These are phyloP conservation scores for Martes martes DNA, from an alignment of 2,113 vertebrate genomes.

Conservation along the genomic window DNA sequence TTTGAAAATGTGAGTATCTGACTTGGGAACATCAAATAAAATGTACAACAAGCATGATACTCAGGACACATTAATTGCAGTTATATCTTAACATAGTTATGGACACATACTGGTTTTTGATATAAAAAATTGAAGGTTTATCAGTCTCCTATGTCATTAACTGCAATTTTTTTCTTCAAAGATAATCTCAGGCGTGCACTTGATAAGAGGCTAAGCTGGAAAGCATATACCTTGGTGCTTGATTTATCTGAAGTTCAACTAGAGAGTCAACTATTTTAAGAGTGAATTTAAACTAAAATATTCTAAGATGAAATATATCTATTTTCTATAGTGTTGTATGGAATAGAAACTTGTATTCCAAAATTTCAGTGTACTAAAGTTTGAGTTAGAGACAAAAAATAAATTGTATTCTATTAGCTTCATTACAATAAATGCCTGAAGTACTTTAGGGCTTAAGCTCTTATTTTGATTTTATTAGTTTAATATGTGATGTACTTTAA, in stretches of 20 bases:
- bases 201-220: not conserved
- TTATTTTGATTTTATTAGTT: conserved; percentile 34
- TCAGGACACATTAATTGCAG: not conserved
- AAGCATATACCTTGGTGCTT: not conserved
- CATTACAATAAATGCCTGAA: conserved; percentile 8
- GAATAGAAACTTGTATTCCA: not conserved
- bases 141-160: not conserved
- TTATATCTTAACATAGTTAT: not conserved
- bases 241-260: not conserved
- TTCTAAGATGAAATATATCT: not conserved
- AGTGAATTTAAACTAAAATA: conserved; percentile 19
- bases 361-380: not conserved
- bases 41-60: not conserved
- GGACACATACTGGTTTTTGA: not conserved
- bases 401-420: not conserved
- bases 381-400: conserved; percentile 2
- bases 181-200: not conserved
- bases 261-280: not conserved
- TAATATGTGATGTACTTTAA: not conserved
- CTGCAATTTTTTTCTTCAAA: not conserved
- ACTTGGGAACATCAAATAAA: conserved; percentile 6
- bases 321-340: not conserved
- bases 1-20: conserved; percentile 77
- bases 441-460: not conserved
- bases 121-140: not conserved